phyloP scores from a whole-genome alignment of 2,888 invertebrate genomes.

The Plutella xylostella region DNA sequence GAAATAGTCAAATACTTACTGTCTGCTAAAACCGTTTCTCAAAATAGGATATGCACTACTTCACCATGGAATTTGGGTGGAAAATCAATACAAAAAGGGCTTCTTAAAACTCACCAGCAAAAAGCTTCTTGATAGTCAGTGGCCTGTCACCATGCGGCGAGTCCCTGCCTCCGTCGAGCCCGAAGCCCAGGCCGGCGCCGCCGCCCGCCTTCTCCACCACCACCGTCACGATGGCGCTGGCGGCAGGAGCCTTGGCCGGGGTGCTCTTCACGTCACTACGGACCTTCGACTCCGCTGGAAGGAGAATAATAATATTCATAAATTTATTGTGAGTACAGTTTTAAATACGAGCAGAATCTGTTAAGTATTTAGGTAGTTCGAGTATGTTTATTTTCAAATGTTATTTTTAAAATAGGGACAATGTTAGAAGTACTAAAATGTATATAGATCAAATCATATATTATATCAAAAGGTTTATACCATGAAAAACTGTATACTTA shows the following conservation, averaged over 20 bases:
- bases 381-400: too few relatives aligned
- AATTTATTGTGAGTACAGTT: too few relatives aligned
- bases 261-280: constrained; percentile 25
- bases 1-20: too few relatives aligned
- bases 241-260: constrained; percentile 20
- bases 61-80: constrained; percentile 32
- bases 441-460: too few relatives aligned
- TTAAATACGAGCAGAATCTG: too few relatives aligned
- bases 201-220: constrained; percentile 69
- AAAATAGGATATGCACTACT: too few relatives aligned
- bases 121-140: constrained; percentile 91
- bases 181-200: constrained; percentile 92
- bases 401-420: too few relatives aligned
- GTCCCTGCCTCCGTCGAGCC: constrained; percentile 93
- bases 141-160: constrained; percentile 92
- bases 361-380: too few relatives aligned
- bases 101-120: constrained; percentile 89
- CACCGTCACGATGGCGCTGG: constrained; percentile 47
- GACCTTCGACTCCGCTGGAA: constrained; percentile 56
- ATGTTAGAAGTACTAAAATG: too few relatives aligned
- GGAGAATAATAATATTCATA: constrained; percentile 9
- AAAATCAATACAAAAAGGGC: constrained; percentile 18
- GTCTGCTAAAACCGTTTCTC: too few relatives aligned
- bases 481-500: too few relatives aligned
- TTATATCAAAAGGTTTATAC: too few relatives aligned